Evolutionary conservation across 1,140 invertebrate species (phyloP).

Genomic region (Orius insidiosus): DNA sequence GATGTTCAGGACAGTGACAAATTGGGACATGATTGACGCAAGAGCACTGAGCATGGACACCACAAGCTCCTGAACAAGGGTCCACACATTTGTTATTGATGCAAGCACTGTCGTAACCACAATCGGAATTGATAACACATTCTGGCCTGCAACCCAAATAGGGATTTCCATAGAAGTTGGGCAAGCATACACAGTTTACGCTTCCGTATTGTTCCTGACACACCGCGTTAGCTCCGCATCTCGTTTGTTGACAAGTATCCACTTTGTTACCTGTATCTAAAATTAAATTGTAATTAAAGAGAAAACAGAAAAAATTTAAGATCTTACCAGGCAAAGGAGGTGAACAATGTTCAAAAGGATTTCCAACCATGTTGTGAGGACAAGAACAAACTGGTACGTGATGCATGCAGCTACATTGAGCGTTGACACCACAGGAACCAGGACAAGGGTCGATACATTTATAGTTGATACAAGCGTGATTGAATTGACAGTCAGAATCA

Average conservation of each 20-base stretch:
- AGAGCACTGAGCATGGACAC: constrained; percentile 52
- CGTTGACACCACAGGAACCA: constrained; percentile 63
- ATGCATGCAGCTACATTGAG: constrained; percentile 52
- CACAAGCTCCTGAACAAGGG: constrained; percentile 60
- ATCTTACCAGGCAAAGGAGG: constrained; percentile 30
- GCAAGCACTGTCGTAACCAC: constrained; percentile 44
- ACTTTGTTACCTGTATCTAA: constrained; percentile 26
- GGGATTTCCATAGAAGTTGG: constrained; percentile 40
- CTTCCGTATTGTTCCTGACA: constrained; percentile 41
- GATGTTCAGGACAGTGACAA: constrained; percentile 53
- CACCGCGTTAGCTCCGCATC: constrained; percentile 57
- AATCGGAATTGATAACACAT: constrained; percentile 63
- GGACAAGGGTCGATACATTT: constrained; percentile 63
- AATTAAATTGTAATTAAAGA: neutral
- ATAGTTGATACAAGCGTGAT: constrained; percentile 56
- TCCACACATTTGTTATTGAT: constrained; percentile 63
- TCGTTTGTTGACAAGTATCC: constrained; percentile 46
- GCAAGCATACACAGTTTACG: constrained; percentile 44
- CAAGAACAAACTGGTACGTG: constrained; percentile 64
- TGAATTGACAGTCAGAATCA: constrained; percentile 57
- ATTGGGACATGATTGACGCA: constrained; percentile 59
- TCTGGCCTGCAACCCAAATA: constrained; percentile 54
- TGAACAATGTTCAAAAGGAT: constrained; percentile 63
- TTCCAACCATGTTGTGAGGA: constrained; percentile 49
- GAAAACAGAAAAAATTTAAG: constrained; percentile 5